Conservation (phyloP, 2,113 vertebrate genomes). For the Ahaetulla prasina region DNA sequence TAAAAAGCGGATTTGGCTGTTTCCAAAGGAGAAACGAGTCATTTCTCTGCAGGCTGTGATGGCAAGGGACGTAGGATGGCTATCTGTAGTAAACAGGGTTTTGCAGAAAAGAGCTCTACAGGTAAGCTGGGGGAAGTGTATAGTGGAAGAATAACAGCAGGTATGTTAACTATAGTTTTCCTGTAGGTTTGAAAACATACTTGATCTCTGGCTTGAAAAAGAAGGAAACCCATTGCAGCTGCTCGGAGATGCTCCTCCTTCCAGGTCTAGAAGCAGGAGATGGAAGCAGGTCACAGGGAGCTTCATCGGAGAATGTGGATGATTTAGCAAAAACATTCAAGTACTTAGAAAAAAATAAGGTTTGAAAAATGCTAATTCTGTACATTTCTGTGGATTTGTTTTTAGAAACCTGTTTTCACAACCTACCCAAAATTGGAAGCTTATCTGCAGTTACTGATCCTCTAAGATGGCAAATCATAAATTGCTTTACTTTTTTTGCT, state of each 20-base stretch:
- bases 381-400: not conserved
- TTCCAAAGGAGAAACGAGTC: not conserved
- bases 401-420: slow-evolving; percentile 33
- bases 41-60: not conserved
- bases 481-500: not conserved
- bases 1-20: not conserved
- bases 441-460: not conserved
- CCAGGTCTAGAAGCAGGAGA: slow-evolving; percentile 71
- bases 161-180: slow-evolving; percentile 50
- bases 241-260: slow-evolving; percentile 71
- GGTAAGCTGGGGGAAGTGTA: no score
- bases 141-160: not conserved
- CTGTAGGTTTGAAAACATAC: slow-evolving; percentile 88
- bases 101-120: not conserved
- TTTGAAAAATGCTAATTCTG: slow-evolving; percentile 41
- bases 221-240: slow-evolving; percentile 79
- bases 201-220: slow-evolving; percentile 88
- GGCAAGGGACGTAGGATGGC: not conserved
- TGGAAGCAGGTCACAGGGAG: slow-evolving; percentile 54
- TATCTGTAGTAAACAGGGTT: not conserved
- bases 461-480: not conserved
- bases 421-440: slow-evolving; percentile 9
- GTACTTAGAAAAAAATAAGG: slow-evolving; percentile 70
- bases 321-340: slow-evolving; percentile 64
- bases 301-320: slow-evolving; percentile 59